Base-by-base conservation (phyloP, 2,888 invertebrate species). In the Pachliopta kotzebuea region DNA sequence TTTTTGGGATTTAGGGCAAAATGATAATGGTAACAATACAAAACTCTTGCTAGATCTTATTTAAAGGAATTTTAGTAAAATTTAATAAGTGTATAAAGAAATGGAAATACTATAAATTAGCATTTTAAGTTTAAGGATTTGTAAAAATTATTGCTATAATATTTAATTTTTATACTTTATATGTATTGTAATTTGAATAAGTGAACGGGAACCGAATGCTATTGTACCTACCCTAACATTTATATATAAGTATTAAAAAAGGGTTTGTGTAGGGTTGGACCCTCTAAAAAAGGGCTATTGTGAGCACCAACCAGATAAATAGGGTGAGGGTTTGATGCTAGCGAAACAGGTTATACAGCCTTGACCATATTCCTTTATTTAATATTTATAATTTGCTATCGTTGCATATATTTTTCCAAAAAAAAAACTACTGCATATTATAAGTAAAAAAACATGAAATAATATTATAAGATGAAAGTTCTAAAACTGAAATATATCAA, bases 261-360 rank as follows among this genome's bases (percentile, higher is more conserved):
- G 50, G 50, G 57, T 57, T 65, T 58, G 53, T 57, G 54, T 23
- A 65, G 65, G 65, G 65, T 65, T 61, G 61, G 61, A 65, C 65
- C 65, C 65, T 61, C 42, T 54, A 29, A 54, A 61, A 52, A 37
- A 20, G 56, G 42, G 24, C 49, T 54, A 65, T 65, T 61, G 65
- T 65, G 45, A 37, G 23, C 29, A 52, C n/a, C 52, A 26, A 56
- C 31, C 52, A 31, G 57, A 65, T 57, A 65, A 60, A 64, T 37
- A 52, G 65, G 61, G 64, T 52, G 61, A 65, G 57, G 60, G 53
- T 49, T 57, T 57, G 49, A 31, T 56, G 45, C 45, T 56, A 60
- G 31, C 45, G 11, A 61, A 61, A 55, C 50, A 24, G 56, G 31
- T 60, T 56, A 37, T 31, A 23, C 26, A 20, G 11, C 60, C 65